A percentile compares a stretch with the other conserved stretches of the same genome.
Conservation (phyloP, 2,797 vertebrate genomes). For the Hippoglossus hippoglossus region DNA sequence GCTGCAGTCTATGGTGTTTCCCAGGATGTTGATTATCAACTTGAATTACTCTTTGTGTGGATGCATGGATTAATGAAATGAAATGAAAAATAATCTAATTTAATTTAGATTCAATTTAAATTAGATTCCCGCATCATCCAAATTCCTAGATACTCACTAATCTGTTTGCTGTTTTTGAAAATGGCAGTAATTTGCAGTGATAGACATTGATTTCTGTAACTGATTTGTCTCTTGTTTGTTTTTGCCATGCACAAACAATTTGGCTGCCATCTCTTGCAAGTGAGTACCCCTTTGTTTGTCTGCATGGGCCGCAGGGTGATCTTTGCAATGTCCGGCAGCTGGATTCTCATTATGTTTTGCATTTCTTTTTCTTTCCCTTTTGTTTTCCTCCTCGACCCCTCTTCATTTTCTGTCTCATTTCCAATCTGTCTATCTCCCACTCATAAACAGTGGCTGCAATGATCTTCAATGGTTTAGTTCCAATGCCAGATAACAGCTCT, state of each 20-base stretch:
- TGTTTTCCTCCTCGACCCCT: constrained; percentile 36
- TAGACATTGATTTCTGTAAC: constrained; percentile 89
- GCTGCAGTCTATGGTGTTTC: background rate
- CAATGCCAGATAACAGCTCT: constrained; percentile 90
- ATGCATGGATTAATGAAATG: background rate
- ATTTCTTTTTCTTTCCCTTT: constrained; percentile 47
- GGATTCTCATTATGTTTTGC: constrained; percentile 55
- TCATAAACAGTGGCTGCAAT: constrained; percentile 89
- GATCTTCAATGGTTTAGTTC: constrained; percentile 90
- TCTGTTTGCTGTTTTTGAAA: background rate
- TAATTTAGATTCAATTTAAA: background rate
- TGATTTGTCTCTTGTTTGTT: constrained; percentile 93
- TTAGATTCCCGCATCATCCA: background rate
- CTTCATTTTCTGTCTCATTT: constrained; percentile 39
- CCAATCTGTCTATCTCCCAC: constrained; percentile 29
- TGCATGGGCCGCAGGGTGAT: constrained; percentile 30
- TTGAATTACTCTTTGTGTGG: background rate
- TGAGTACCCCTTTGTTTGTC: constrained; percentile 84
- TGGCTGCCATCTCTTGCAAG: constrained; percentile 88
- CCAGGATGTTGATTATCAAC: background rate
- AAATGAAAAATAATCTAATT: too few species aligned
- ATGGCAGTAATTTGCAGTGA: constrained; percentile 24
- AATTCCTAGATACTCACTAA: background rate
- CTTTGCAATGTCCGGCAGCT: constrained; percentile 33
- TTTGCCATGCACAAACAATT: constrained; percentile 88